Conservation (phyloP, 2,797 vertebrate species). For the Australoheros facetus region DNA sequence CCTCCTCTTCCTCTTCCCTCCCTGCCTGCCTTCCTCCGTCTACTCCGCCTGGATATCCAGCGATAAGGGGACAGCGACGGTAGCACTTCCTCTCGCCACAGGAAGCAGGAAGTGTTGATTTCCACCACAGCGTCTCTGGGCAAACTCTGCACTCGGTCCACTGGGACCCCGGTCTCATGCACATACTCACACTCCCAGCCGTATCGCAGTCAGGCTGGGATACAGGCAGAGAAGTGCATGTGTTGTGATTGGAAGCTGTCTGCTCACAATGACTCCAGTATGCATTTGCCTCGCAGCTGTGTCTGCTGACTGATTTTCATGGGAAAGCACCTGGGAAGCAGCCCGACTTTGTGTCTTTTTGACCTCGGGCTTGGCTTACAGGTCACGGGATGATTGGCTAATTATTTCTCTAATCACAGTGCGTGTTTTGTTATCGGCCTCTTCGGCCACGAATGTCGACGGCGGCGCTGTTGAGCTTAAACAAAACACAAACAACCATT, state of each 20-base stretch:
- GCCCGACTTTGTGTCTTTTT: slow-evolving; percentile 38
- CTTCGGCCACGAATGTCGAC: slow-evolving; percentile 30
- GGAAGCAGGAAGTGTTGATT: slow-evolving; percentile 85
- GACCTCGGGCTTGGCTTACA: slow-evolving; percentile 58
- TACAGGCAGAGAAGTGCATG: background rate
- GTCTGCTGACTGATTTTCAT: slow-evolving; percentile 45
- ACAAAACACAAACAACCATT: slow-evolving; percentile 73
- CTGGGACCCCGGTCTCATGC: slow-evolving; percentile 35
- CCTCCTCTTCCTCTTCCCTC: slow-evolving; percentile 53
- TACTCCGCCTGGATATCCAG: slow-evolving; percentile 68
- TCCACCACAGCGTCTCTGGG: slow-evolving; percentile 54
- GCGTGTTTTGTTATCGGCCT: slow-evolving; percentile 58
- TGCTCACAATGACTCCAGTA: slow-evolving; percentile 54
- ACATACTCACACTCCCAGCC: background rate
- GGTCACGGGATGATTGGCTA: slow-evolving; percentile 73
- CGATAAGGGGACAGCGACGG: slow-evolving; percentile 85
- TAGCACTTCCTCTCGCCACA: slow-evolving; percentile 89
- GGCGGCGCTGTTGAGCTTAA: slow-evolving; percentile 72
- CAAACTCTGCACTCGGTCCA: slow-evolving; percentile 33
- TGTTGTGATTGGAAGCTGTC: slow-evolving; percentile 39
- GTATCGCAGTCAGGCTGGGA: background rate
- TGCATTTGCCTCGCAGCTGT: slow-evolving; percentile 31
- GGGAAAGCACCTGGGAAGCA: slow-evolving; percentile 71
- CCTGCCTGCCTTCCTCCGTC: slow-evolving; percentile 53
- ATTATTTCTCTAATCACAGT: slow-evolving; percentile 72